Evolutionary conservation across 2,888 invertebrate species (phyloP), one percentile per base, ranked within the genome.

Genomic region (Drosophila trichaetosa): DNA sequence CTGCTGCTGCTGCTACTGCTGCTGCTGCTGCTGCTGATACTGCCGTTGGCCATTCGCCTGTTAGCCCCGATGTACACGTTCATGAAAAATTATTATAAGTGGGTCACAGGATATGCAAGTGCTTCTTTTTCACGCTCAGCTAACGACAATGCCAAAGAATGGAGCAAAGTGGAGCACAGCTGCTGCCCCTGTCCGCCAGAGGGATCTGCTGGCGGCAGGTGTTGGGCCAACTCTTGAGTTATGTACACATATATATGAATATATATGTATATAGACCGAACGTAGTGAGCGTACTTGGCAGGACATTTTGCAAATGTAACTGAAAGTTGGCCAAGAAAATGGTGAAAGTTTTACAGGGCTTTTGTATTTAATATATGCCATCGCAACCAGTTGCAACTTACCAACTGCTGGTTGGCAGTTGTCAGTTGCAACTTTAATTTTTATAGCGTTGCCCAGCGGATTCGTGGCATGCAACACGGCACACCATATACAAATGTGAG

Each of bases 71-170:
- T 51, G 51, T 46, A 76, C 87, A 86, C 87, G 87, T 78, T 80
- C 88, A 80, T 82, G 88, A 90, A 89, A 90, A 86, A 90, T 90
- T 74, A 90, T 90, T 88, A 79, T 83, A 89, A 90, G 90, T 89
- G 86, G 89, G 89, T 89, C 89, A 90, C 90, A 89, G 89, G 90
- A 90, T 90, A 88, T 90, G 90, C 90, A 90, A 88, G 89, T 90
- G 88, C 82, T 89, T 79, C 82, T 87, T 76, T 80, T 87, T 76
- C 87, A 83, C 88, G 88, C 85, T 89, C 73, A 79, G 76, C 89
- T 81, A 67, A 79, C 71, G 82, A 88, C 89, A 88, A 73, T 77
- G 89, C 61, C 62, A 54, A 29, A 57, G 74, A 56, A 18, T 65
- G 60, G 33, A 52, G 52, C 40, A 60, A 57, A 54, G 42, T 49